Percentiles rank a stretch among this genome's conserved stretches.
These are phyloP conservation scores for Archegozetes longisetosus DNA, from an alignment of 1,140 invertebrate species.

Conservation along the genomic window DNA sequence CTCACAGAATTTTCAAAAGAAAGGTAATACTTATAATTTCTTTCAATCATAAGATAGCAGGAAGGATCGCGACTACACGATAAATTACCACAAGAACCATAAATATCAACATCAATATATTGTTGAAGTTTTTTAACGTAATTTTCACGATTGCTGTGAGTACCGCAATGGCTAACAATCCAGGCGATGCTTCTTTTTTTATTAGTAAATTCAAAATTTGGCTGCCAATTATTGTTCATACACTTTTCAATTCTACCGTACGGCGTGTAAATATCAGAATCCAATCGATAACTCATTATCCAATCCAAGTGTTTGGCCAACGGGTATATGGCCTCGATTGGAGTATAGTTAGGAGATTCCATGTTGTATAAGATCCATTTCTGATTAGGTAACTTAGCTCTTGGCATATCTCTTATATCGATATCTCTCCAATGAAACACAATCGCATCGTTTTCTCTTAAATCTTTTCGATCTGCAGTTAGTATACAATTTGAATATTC, in stretches of 20 bases:
- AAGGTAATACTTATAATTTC: conserved; percentile 27
- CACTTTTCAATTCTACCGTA: conserved; percentile 6
- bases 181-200: conserved; percentile 33
- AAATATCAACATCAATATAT: conserved; percentile 44
- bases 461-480: conserved; percentile 15
- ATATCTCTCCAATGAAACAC: conserved; percentile 21
- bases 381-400: conserved; percentile 9
- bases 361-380: conserved; percentile 21
- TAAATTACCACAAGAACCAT: conserved; percentile 39
- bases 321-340: conserved; percentile 10
- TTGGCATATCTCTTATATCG: conserved; percentile 24
- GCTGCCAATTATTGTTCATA: not conserved
- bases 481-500: not conserved
- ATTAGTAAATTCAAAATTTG: not conserved
- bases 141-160: conserved; percentile 34
- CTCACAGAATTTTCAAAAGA: conserved; percentile 27
- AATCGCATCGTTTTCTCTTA: conserved; percentile 16
- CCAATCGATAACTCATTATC: conserved; percentile 40
- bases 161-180: conserved; percentile 45
- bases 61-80: conserved; percentile 18
- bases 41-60: conserved; percentile 19
- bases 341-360: conserved; percentile 20
- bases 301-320: conserved; percentile 35
- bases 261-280: conserved; percentile 34
- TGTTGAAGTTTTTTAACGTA: conserved; percentile 38